Conservation (phyloP, 2,113 vertebrate species). For the Arothron firmamentum region DNA sequence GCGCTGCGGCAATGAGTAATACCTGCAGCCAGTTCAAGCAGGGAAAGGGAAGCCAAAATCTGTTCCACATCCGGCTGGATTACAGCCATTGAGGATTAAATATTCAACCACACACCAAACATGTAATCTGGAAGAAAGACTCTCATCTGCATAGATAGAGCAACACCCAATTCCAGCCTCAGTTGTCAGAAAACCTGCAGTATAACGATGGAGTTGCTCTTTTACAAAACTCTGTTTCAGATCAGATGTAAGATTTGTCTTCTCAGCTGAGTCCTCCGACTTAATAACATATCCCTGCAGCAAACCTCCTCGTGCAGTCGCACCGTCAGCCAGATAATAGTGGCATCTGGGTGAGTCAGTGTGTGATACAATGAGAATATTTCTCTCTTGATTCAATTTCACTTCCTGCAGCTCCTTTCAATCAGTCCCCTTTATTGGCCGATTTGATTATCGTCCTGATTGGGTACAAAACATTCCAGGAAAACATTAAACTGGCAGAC, state of each 20-base stretch:
- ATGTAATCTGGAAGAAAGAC: conserved; percentile 51
- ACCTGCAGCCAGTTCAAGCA: conserved; percentile 6
- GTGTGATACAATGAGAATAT: conserved; percentile 19
- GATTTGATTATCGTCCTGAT: conserved; percentile 56
- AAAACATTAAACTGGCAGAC: conserved; percentile 18
- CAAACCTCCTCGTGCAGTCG: background rate
- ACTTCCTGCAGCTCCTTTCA: conserved; percentile 38
- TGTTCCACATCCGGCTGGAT: conserved; percentile 29
- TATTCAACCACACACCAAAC: conserved; percentile 18
- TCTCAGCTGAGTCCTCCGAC: background rate
- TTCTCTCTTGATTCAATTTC: conserved; percentile 34
- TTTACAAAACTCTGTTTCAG: background rate
- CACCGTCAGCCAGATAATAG: background rate
- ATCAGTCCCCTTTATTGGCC: conserved; percentile 53
- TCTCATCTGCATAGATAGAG: conserved; percentile 46
- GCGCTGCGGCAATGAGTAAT: conserved; percentile 16
- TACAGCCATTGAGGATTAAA: conserved; percentile 40
- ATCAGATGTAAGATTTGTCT: background rate
- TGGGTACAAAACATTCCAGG: conserved; percentile 53
- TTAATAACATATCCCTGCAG: background rate
- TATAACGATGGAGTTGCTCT: conserved; percentile 1
- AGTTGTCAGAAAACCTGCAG: background rate
- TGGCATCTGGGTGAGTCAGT: conserved; percentile 22
- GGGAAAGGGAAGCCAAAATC: conserved; percentile 14
- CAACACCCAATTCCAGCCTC: conserved; percentile 23